Conservation (phyloP, 2,888 invertebrate species). For the Autographa pulchrina region DNA sequence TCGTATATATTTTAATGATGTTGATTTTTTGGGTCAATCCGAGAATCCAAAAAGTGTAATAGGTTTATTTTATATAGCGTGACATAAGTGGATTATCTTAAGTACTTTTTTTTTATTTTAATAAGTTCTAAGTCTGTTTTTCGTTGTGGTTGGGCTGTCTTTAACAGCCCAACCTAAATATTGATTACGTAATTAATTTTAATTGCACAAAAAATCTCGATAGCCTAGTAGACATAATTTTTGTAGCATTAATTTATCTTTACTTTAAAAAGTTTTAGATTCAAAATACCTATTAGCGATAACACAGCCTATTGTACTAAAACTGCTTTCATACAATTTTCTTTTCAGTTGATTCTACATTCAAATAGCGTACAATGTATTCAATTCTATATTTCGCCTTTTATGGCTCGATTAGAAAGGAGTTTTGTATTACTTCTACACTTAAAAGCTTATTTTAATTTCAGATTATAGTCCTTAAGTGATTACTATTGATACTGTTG, state of each 20-base stretch:
- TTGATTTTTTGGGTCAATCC: too few relatives aligned
- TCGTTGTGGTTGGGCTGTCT: too few relatives aligned
- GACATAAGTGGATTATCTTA: too few relatives aligned
- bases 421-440: neutral
- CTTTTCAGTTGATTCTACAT: constrained; percentile 2
- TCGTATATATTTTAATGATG: too few relatives aligned
- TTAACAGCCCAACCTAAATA: too few relatives aligned
- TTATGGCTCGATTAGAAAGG: constrained; percentile 3
- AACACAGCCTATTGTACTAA: neutral
- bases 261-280: neutral
- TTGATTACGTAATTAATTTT: too few relatives aligned
- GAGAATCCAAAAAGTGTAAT: too few relatives aligned
- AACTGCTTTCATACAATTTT: constrained; percentile 9
- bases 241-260: neutral
- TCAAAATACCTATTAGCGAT: constrained; percentile 1
- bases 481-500: neutral
- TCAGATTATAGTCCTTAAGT: neutral
- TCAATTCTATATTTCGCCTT: constrained; percentile 2
- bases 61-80: too few relatives aligned
- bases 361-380: constrained; percentile 1
- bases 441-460: neutral
- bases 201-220: too few relatives aligned
- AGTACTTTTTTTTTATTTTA: too few relatives aligned
- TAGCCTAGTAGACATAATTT: neutral
- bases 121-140: too few relatives aligned